Evolutionary conservation across 2,797 vertebrate species (phyloP).

Genomic region (Gymnopithys bicolor): DNA sequence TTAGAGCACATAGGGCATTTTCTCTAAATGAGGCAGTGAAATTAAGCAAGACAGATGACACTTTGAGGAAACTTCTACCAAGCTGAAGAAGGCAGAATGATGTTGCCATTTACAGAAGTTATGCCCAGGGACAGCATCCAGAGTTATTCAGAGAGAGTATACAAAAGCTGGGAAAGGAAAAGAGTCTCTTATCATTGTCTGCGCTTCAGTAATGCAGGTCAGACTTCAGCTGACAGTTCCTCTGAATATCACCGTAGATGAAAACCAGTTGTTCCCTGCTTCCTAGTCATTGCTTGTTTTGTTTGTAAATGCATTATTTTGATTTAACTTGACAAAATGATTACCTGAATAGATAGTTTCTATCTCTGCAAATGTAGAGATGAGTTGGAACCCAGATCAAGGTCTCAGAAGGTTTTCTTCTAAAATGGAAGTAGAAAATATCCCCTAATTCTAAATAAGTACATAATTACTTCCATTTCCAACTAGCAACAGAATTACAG

Average conservation of each 20-base stretch:
- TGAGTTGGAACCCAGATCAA: not conserved
- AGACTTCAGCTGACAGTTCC: not conserved
- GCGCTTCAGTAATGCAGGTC: not conserved
- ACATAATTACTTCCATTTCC: not conserved
- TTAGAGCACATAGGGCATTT: not conserved
- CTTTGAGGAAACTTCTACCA: not conserved
- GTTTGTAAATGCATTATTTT: not conserved
- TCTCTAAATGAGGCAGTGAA: not conserved
- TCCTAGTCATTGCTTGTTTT: not conserved
- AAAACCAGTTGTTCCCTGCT: not conserved
- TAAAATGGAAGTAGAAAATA: not conserved
- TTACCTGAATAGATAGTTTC: not conserved
- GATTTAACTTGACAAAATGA: not conserved
- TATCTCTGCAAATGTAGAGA: not conserved
- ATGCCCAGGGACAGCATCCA: not conserved
- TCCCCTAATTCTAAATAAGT: not conserved
- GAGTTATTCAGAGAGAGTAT: not conserved
- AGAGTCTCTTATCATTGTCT: not conserved
- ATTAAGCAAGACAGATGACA: not conserved
- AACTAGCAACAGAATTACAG: not conserved
- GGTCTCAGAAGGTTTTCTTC: not conserved
- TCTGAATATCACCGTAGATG: not conserved
- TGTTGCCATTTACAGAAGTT: not conserved
- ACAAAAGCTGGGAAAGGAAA: not conserved
- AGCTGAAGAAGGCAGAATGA: not conserved